Evolutionary conservation across 92 coral and sea anemone species (phyloP).

Genomic region (Epizoanthus rinbou): DNA sequence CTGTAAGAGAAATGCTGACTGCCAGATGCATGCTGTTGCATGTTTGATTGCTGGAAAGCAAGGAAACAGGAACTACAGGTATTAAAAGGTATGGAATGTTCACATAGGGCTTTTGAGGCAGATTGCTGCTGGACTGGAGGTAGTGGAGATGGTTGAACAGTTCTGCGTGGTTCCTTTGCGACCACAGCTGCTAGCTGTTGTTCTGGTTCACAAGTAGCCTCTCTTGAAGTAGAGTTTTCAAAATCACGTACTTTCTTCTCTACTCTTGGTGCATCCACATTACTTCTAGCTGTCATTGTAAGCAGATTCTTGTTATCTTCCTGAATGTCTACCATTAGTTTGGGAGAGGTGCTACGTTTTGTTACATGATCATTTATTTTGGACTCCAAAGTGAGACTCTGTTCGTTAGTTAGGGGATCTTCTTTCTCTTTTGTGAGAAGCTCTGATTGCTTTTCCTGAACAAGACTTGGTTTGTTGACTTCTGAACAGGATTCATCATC

Average conservation of each 20-base stretch:
- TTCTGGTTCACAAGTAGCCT: background rate
- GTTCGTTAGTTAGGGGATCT: background rate
- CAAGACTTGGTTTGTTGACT: background rate
- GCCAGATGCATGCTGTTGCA: background rate
- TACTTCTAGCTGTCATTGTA: background rate
- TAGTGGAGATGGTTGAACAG: slow-evolving; percentile 4
- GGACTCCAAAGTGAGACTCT: background rate
- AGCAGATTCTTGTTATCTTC: background rate
- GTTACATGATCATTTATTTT: background rate
- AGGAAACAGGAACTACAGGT: background rate
- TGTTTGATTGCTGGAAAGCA: background rate
- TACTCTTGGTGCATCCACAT: background rate
- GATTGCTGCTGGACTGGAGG: slow-evolving; percentile 24
- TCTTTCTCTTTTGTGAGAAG: background rate
- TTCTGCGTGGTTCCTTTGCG: background rate
- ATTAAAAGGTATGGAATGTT: slow-evolving; percentile 7
- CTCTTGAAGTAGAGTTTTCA: background rate
- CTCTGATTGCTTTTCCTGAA: background rate
- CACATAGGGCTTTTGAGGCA: slow-evolving; percentile 3
- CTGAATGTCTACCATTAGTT: background rate
- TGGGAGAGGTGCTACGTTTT: background rate
- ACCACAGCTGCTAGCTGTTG: slow-evolving; percentile 10
- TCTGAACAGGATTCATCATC: slow-evolving; percentile 35
- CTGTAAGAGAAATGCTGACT: background rate
- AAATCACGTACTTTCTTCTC: background rate